Evolutionary conservation across 2,888 invertebrate genomes (phyloP).

Genomic region (Camptogramma bilineatum): DNA sequence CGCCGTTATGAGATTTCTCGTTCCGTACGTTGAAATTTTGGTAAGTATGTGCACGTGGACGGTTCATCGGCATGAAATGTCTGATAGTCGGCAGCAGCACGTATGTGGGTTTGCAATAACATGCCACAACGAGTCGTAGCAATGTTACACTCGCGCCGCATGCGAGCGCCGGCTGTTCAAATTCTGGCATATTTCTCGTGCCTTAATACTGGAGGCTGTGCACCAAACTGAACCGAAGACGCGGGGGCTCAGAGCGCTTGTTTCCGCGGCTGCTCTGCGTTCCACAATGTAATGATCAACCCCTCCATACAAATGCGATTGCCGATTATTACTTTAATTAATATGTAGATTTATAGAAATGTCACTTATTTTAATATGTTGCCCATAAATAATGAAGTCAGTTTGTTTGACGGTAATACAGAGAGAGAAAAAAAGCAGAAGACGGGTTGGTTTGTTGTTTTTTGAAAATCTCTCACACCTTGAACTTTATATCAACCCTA

Average conservation of each 20-base stretch:
- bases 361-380: too few species aligned
- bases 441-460: not conserved
- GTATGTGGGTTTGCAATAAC: slow-evolving; percentile 85
- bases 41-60: slow-evolving; percentile 72
- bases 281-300: slow-evolving; percentile 58
- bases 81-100: slow-evolving; percentile 77
- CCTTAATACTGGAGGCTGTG: slow-evolving; percentile 58
- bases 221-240: slow-evolving; percentile 60
- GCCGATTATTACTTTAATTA: slow-evolving; percentile 56
- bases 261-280: slow-evolving; percentile 47
- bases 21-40: slow-evolving; percentile 62
- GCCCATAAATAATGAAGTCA: too few species aligned
- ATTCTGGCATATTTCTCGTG: slow-evolving; percentile 80
- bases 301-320: slow-evolving; percentile 47
- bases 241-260: slow-evolving; percentile 54
- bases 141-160: slow-evolving; percentile 79
- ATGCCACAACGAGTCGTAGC: slow-evolving; percentile 82
- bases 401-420: too few species aligned
- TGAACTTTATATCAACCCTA: slow-evolving; percentile 42
- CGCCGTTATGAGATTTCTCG: slow-evolving; percentile 57
- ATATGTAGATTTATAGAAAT: slow-evolving; percentile 5
- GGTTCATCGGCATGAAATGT: slow-evolving; percentile 83
- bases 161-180: slow-evolving; percentile 76
- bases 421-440: too few species aligned
- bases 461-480: not conserved